A percentile compares a stretch with the other conserved stretches of the same genome.
phyloP scores from a whole-genome alignment of 2,888 invertebrate species.

The Acanthosepion pharaonis region DNA sequence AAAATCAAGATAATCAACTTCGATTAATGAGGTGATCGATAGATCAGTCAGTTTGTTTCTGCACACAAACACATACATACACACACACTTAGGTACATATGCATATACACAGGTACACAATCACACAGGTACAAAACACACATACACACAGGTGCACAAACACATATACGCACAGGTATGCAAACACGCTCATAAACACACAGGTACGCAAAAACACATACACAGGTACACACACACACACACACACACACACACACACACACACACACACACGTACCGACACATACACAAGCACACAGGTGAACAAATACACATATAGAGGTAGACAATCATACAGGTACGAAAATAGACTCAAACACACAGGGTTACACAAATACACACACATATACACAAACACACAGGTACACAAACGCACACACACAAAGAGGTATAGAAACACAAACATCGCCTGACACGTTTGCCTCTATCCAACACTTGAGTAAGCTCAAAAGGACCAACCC shows the following conservation, averaged over 20 bases:
- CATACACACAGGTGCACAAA: neutral
- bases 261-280: neutral
- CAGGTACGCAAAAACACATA: neutral
- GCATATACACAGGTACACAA: neutral
- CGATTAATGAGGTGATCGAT: neutral
- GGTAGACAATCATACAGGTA: neutral
- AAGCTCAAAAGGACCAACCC: no score
- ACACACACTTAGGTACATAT: neutral
- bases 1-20: constrained; percentile 62
- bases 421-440: no score
- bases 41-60: neutral
- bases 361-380: neutral
- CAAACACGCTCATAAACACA: neutral
- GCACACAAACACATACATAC: constrained; percentile 40
- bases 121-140: neutral
- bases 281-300: no score
- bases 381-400: neutral
- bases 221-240: neutral
- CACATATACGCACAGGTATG: neutral
- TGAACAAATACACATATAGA: neutral
- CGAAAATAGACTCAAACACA: neutral
- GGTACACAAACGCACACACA: no score
- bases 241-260: neutral
- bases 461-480: no score
- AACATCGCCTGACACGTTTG: no score